A percentile compares a stretch with the other conserved stretches of the same genome.
These are phyloP conservation scores for Lates calcarifer DNA, from an alignment of 2,113 vertebrate genomes.

Conservation along the genomic window DNA sequence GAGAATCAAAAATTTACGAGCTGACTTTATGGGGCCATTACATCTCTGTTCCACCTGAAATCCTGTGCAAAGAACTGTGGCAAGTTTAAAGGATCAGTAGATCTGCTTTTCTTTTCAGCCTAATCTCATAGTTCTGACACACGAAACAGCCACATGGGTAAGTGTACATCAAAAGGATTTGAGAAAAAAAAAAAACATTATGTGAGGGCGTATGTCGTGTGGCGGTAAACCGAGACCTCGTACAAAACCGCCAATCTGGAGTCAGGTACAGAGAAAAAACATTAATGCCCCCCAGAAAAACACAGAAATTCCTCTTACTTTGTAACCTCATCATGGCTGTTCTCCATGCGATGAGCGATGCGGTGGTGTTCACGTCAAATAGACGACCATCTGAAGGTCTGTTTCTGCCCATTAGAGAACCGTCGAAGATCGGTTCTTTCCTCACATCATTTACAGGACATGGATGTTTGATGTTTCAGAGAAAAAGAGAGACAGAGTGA, in stretches of 20 bases:
- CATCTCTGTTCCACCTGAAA: constrained; percentile 37
- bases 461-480: constrained; percentile 45
- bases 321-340: constrained; percentile 47
- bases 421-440: constrained; percentile 31
- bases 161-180: constrained; percentile 45
- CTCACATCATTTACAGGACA: constrained; percentile 50
- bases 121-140: constrained; percentile 37
- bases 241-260: constrained; percentile 43
- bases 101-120: constrained; percentile 48
- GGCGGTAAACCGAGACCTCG: constrained; percentile 12
- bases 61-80: constrained; percentile 17
- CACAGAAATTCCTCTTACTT: constrained; percentile 32
- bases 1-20: constrained; percentile 39
- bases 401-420: constrained; percentile 51
- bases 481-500: background rate
- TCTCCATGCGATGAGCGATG: constrained; percentile 50
- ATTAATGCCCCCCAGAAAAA: constrained; percentile 22
- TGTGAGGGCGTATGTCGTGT: constrained; percentile 7
- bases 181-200: constrained; percentile 41
- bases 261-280: constrained; percentile 43
- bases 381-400: constrained; percentile 56
- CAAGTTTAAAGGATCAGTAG: constrained; percentile 32
- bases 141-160: constrained; percentile 7
- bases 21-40: constrained; percentile 53
- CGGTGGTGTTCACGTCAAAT: constrained; percentile 31